phyloP scores from a whole-genome alignment of 64 coral and sea anemone genomes.

The Orbicella faveolata region DNA sequence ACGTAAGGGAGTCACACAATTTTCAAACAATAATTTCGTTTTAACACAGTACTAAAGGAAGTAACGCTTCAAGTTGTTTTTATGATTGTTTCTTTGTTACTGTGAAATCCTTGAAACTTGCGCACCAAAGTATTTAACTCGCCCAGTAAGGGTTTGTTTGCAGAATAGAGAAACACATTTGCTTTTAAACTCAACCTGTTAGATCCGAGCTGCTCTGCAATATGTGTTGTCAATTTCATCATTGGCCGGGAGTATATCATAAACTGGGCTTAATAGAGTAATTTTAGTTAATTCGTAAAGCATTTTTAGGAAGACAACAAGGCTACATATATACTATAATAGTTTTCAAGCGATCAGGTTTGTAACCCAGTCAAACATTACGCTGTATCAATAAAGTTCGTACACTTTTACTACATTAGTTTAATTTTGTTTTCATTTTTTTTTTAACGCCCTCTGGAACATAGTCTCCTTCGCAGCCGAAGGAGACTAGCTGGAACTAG shows the following conservation, averaged over 20 bases:
- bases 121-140: background rate
- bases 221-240: background rate
- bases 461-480: too few species aligned
- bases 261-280: background rate
- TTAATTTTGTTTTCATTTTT: background rate
- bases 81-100: background rate
- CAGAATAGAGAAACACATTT: background rate
- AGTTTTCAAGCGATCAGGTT: background rate
- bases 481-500: too few species aligned
- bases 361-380: background rate
- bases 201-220: background rate
- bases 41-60: background rate
- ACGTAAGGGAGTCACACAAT: slow-evolving; percentile 1
- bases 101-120: background rate
- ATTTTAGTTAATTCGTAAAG: background rate
- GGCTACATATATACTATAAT: background rate
- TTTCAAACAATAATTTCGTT: slow-evolving; percentile 11
- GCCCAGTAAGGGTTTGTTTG: background rate
- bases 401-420: slow-evolving; percentile 21
- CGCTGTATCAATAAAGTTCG: slow-evolving; percentile 42
- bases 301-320: background rate
- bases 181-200: background rate
- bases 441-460: background rate
- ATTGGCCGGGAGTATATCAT: background rate
- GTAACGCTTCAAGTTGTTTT: background rate